phyloP scores from a whole-genome alignment of 2,797 vertebrate genomes.

The Callimico goeldii region DNA sequence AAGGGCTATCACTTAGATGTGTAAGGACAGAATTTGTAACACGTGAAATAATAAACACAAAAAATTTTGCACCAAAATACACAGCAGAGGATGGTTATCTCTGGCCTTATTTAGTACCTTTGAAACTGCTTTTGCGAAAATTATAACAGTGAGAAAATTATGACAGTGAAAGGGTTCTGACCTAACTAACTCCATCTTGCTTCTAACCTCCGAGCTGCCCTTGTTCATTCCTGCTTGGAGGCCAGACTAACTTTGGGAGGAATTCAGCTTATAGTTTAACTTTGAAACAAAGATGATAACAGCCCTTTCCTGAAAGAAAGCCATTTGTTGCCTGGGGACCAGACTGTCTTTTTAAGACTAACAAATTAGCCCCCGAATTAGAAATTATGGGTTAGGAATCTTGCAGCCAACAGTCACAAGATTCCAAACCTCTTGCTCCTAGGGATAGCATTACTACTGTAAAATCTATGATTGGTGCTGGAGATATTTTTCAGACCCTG shows the following conservation, averaged over 20 bases:
- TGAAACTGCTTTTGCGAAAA: neutral
- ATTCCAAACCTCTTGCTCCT: neutral
- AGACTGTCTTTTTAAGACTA: neutral
- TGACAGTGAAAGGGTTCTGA: neutral
- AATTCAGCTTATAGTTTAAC: neutral
- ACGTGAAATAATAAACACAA: neutral
- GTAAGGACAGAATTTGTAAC: neutral
- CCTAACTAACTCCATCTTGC: neutral
- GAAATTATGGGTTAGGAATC: neutral
- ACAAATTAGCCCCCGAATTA: neutral
- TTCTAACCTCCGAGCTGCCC: neutral
- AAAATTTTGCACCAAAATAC: neutral
- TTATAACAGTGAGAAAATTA: neutral
- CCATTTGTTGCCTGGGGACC: neutral
- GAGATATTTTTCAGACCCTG: neutral
- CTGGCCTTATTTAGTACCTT: neutral
- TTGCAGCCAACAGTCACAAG: neutral
- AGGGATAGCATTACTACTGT: neutral
- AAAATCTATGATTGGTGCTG: neutral
- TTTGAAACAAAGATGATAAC: neutral
- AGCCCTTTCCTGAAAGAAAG: neutral
- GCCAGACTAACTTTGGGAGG: neutral
- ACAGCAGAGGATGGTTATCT: neutral
- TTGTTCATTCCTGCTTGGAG: neutral
- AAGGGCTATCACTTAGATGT: neutral